Base-by-base conservation (phyloP, 1,140 invertebrate genomes). In the Polypedilum pembai region DNA sequence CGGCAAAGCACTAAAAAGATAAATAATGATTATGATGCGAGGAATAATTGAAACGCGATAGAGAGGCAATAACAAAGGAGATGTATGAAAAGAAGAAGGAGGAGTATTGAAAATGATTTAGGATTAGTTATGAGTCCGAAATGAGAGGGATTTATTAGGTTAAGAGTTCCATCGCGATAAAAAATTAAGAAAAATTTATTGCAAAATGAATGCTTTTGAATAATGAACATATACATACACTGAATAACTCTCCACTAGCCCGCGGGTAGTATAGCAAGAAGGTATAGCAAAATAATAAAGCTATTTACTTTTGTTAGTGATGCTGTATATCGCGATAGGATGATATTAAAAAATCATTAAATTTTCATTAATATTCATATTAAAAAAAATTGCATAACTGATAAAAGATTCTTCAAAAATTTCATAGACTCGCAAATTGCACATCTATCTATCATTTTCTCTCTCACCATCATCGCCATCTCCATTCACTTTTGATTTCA, bases 401-500 rank as follows among this genome's bases (percentile, higher is more conserved):
- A 56, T 56, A 56, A 56, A 56, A n/a, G 5, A 33, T 33, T 33
- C 24, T 33, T 33, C 24, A 3, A 33, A 33, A 3, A 33, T 33
- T n/a, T 33, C 24, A 33, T 33, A 33, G 24, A 33, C 24, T 3
- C 5, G 24, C 5, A 33, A 33, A n/a, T n/a, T 33, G 24, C 24
- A 56, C n/a, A 56, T 56, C 45, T 15, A 56, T 15, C 10, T 1
- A 12, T 3, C 8, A 45, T n/a, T 56, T 56, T 8, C 45, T n/a
- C 12, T 45, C 10, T 33, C 41, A 3, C 15, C 12, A 56, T 56
- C 24, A 5, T 33, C 24, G 24, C 15, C 45, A 0, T 56, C 45
- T 56, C 45, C 45, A 56, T 56, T 56, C 45, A 56, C 45, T 56
- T 56, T 56, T n/a, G n/a, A 56, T 12, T 56, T 56, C 12, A 56